A percentile compares a stretch with the other conserved stretches of the same genome.
These are phyloP conservation scores for Dioctria linearis DNA, from an alignment of 2,888 invertebrate species.

Conservation along the genomic window DNA sequence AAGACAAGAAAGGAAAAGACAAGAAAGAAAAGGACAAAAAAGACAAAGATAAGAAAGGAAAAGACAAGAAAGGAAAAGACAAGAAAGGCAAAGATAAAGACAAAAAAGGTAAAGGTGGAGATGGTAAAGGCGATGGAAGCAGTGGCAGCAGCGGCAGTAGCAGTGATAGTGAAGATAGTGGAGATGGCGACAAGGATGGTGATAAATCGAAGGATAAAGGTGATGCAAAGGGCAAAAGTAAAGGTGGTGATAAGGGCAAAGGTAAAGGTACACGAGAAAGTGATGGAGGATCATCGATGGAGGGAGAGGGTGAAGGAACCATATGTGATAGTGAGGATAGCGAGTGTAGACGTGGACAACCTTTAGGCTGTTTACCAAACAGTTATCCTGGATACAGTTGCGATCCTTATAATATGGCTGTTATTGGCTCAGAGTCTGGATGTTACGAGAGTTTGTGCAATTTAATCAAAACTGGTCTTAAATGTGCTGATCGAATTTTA, in stretches of 20 bases:
- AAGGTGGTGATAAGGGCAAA: not conserved
- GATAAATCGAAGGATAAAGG: not conserved
- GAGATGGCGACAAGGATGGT: not conserved
- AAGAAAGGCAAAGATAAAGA: constrained; percentile 23
- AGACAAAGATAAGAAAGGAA: not conserved
- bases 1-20: constrained; percentile 3
- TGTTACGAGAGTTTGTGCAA: constrained; percentile 65
- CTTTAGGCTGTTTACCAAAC: constrained; percentile 61
- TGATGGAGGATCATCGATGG: not conserved
- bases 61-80: not conserved
- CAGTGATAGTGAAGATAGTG: not conserved
- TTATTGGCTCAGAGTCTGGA: constrained; percentile 69
- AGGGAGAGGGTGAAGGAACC: not conserved
- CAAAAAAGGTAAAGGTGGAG: constrained; percentile 17
- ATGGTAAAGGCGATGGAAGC: not conserved
- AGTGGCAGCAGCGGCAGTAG: not conserved
- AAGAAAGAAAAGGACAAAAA: not conserved
- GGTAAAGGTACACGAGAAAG: not conserved
- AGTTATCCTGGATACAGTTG: constrained; percentile 65
- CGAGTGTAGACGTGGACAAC: constrained; percentile 50
- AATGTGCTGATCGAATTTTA: constrained; percentile 66
- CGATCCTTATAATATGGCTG: constrained; percentile 64
- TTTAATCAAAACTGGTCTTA: constrained; percentile 64
- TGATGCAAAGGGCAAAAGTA: not conserved
- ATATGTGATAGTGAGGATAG: not conserved